Base-by-base conservation (phyloP, 2,113 vertebrate genomes). In the Urocitellus parryii region DNA sequence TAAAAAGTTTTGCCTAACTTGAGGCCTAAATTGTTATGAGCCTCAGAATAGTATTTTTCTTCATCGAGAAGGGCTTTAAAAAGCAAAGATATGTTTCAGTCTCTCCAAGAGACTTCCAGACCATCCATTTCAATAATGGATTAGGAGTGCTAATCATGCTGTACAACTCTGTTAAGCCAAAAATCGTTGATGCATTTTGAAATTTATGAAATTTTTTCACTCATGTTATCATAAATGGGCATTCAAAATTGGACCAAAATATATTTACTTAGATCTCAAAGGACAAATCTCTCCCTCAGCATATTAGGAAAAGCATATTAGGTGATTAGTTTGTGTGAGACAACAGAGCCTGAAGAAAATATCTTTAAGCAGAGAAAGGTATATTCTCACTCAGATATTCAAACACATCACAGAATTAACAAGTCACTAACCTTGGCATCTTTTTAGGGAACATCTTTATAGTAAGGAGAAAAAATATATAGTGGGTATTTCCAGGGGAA, bases 201-300 rank as follows among this genome's bases (percentile, higher is more conserved):
- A 96, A 65, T 65, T 82, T 85, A 80, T 97, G 37, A 94, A 95
- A 95, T 87, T 93, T 73, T 90, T 88, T 92, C 48, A 88, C 29
- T 67, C n/a, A 14, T 90, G 18, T 90, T 80, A 1, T 68, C 32
- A 29, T 24, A 29, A 80, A 27, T 74, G 5, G 11, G 16, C 76
- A 29, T 79, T 68, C 76, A 95, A 95, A 89, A 79, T 76, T 70
- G 72, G n/a, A 42, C 22, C 32, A 83, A 94, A 84, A 88, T 96
- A 29, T 86, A 84, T 80, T 90, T 91, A 32, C 86, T 83, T 95
- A 81, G 25, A 17, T 63, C 72, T 92, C 81, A 79, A 94, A 88
- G 45, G 6, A 72, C 8, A 80, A 32, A 58, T 81, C 42, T 94
- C 48, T 77, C 27, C 37, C 8, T 88, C 16, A 42, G 32, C 63